Percentiles rank a stretch among this genome's conserved stretches.
Evolutionary conservation across 2,888 invertebrate genomes (phyloP).

Genomic region (Drosophila pegasa): DNA sequence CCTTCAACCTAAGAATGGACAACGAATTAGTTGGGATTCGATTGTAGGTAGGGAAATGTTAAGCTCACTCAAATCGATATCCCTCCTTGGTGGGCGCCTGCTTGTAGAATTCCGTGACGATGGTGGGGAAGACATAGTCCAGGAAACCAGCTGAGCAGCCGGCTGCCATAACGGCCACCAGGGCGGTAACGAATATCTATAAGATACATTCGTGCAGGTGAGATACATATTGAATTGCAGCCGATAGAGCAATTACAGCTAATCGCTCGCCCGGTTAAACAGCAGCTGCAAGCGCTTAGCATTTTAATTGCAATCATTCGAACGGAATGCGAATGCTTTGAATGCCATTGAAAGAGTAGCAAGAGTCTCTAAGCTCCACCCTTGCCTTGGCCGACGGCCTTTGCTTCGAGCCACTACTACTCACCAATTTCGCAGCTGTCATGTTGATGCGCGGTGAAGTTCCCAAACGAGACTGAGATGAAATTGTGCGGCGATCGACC

Average conservation of each 20-base stretch:
- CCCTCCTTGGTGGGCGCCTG: constrained; percentile 81
- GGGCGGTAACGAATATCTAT: constrained; percentile 70
- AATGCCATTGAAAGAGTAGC: constrained; percentile 48
- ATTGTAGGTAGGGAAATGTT: neutral
- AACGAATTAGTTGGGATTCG: neutral
- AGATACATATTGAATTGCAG: constrained; percentile 14
- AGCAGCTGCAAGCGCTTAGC: constrained; percentile 39
- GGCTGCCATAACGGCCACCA: constrained; percentile 67
- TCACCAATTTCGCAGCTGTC: constrained; percentile 80
- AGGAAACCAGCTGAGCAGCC: constrained; percentile 73
- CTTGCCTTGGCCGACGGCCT: constrained; percentile 14
- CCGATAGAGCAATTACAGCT: constrained; percentile 22
- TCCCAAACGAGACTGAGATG: constrained; percentile 77
- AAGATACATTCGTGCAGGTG: constrained; percentile 1
- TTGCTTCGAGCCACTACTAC: constrained; percentile 31
- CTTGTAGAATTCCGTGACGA: constrained; percentile 76
- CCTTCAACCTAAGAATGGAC: constrained; percentile 67
- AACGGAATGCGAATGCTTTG: constrained; percentile 28
- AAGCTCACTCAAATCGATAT: constrained; percentile 81
- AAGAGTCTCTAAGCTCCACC: constrained; percentile 18
- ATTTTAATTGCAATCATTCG: constrained; percentile 31
- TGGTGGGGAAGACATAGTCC: constrained; percentile 72
- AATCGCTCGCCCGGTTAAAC: constrained; percentile 2
- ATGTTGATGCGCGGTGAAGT: constrained; percentile 77
- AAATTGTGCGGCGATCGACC: constrained; percentile 56